Evolutionary conservation across 2,888 invertebrate species (phyloP), one percentile per base, ranked within the genome.

Genomic region (Lasioglossum leucozonium): DNA sequence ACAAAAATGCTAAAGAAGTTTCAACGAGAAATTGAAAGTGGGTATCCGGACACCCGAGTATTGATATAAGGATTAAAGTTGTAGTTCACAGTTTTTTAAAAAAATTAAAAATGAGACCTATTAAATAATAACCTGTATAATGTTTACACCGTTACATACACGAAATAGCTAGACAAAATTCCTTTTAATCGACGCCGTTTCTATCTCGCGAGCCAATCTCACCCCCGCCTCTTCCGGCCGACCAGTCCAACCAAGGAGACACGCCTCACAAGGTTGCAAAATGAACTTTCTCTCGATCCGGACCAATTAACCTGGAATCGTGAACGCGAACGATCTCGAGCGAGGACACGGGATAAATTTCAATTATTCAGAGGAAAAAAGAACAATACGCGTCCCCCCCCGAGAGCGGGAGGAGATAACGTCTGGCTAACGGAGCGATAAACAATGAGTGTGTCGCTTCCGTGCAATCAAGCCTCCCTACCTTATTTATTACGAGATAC

Each of bases 251-350:
- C 34, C 76, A 37, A 72, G 11, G 58, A 62, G 79, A 37, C 62
- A 62, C 55, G 77, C 79, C 79, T 71, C 71, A 55, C 75, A 75
- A 40, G 69, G 51, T 77, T 77, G 76, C 62, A 77, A 77, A 77
- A 44, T 71, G 74, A 69, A 51, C 82, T 74, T 84, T 77, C 84
- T 77, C 82, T 58, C 42, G 62, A 11, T 42, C 5, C 22, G 76
- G 51, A 34, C 77, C 84, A 84, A 84, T 84, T 84, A 84, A 84
- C 82, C 73, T 58, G 40, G 71, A 78, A 78, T 65, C 74, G 34
- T 13, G 72, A 67, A 37, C 40, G 44, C 71, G 34, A 51, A 26
- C 67, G 47, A 65, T 78, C 42, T 69, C 58, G 37, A n/a, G 22
- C 51, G 71, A 6, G 44, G 40, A 42, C 34, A n/a, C 62, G 71